phyloP scores from a whole-genome alignment of 2,797 vertebrate genomes.

The Merluccius polli region DNA sequence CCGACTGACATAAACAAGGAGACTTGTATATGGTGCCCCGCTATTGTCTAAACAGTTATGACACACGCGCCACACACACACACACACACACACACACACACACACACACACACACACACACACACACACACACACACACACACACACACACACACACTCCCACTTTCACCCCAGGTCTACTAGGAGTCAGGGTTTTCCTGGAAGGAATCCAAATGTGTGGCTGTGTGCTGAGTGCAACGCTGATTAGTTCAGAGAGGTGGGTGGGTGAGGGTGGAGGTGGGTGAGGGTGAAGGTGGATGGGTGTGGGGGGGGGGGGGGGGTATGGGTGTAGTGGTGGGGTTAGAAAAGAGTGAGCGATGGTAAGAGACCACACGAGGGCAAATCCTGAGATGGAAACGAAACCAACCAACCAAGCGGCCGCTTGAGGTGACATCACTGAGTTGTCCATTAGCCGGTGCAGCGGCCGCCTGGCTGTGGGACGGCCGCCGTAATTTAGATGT shows the following conservation, averaged over 20 bases:
- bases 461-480: neutral
- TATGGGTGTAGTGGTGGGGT: neutral
- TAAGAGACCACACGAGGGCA: neutral
- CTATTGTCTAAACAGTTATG: neutral
- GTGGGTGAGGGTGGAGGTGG: slow-evolving; percentile 10
- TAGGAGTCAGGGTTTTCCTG: slow-evolving; percentile 29
- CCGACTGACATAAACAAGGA: neutral
- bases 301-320: slow-evolving; percentile 3
- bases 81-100: slow-evolving; percentile 3
- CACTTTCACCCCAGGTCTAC: slow-evolving; percentile 8
- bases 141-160: slow-evolving; percentile 3
- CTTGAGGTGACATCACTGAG: neutral
- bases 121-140: neutral
- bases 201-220: slow-evolving; percentile 39
- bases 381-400: neutral
- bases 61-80: neutral
- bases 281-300: slow-evolving; percentile 17
- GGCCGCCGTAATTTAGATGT: neutral
- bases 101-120: neutral
- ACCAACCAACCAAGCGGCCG: too few relatives aligned
- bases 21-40: neutral
- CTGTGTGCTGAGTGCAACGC: slow-evolving; percentile 38
- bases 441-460: neutral
- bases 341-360: neutral
- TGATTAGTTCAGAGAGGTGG: slow-evolving; percentile 37